Percentiles rank a stretch among this genome's conserved stretches.
These are phyloP conservation scores for Psylliodes chrysocephalus DNA, from an alignment of 2,888 invertebrate species.

Conservation along the genomic window DNA sequence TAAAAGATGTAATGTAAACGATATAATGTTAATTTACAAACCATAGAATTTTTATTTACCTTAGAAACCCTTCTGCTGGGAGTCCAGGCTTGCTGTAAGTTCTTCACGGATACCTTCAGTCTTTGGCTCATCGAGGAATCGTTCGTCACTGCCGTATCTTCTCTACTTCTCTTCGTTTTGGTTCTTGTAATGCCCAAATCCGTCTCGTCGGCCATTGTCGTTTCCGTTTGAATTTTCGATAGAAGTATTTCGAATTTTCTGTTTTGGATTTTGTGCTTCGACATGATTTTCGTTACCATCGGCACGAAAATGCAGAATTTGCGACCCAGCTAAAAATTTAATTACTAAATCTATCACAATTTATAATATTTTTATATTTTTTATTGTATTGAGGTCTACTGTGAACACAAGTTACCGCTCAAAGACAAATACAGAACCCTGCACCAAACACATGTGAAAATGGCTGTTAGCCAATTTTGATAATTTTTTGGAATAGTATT, in stretches of 20 bases:
- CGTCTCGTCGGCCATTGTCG: conserved; percentile 80
- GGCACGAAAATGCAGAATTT: conserved; percentile 94
- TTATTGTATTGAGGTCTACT: too few species aligned
- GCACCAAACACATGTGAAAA: too few species aligned
- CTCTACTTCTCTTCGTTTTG: conserved; percentile 70
- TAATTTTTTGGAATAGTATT: too few species aligned
- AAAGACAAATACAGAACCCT: too few species aligned
- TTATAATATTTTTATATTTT: too few species aligned
- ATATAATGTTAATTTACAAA: too few species aligned
- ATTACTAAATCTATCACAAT: too few species aligned
- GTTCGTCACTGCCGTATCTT: conserved; percentile 72
- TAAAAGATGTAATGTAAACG: too few species aligned
- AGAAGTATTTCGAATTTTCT: conserved; percentile 83
- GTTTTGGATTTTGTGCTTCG: conserved; percentile 82
- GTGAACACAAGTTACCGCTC: too few species aligned
- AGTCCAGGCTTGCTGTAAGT: conserved; percentile 91
- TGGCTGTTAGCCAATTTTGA: too few species aligned
- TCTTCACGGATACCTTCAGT: conserved; percentile 83
- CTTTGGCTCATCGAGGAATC: conserved; percentile 82
- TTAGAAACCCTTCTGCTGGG: conserved; percentile 92
- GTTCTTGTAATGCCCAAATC: conserved; percentile 72
- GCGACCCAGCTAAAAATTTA: conserved; percentile 74
- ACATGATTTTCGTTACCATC: conserved; percentile 85
- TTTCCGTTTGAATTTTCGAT: conserved; percentile 76
- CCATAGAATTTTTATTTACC: too few species aligned